Evolutionary conservation across 2,113 vertebrate genomes (phyloP), one percentile per base, ranked within the genome.

Genomic region (Natator depressus): DNA sequence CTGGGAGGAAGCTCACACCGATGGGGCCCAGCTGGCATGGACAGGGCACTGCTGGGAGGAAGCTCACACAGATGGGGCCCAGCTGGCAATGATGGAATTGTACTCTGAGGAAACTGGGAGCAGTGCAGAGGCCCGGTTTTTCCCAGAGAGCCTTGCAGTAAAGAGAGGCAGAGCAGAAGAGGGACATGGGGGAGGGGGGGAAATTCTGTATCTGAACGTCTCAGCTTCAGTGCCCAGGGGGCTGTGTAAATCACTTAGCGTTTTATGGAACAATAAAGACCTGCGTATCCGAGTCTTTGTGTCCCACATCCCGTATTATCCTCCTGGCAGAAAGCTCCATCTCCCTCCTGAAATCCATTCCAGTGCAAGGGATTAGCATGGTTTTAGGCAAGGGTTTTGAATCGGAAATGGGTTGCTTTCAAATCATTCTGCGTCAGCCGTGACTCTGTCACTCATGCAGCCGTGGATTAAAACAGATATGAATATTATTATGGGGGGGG

Each of bases 401-500:
- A 92, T 95, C 83, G 20, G 93, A 95, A 98, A 95, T 90, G 96
- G 96, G 96, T 97, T 94, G 96, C 84, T 97, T 97, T 97, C 95
- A 97, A 91, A 97, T 96, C 89, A 93, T 75, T 96, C 96, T 97
- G 94, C 95, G 82, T 96, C 96, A 97, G 4, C 65, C 2, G 80
- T 79, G 93, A 78, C 88, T 84, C 95, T 90, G 91, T 4, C 96
- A 51, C 89, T 96, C 97, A 0, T 78, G 93, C 55, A 22, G 69
- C 0, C 55, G 14, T 85, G 95, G 97, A 98, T 98, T 97, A 98
- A 97, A 97, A 97, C 50, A 94, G 95, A 97, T 96, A 97, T 90
- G 94, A 50, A 92, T 95, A 94, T 98, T 97, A 97, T 81, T 27
- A 0, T 82, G 31, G 65, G 20, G 25, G 25, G 59, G 20, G 8